A percentile compares a stretch with the other conserved stretches of the same genome.
These are phyloP conservation scores for Bombus affinis DNA, from an alignment of 1,140 invertebrate genomes.

Conservation along the genomic window DNA sequence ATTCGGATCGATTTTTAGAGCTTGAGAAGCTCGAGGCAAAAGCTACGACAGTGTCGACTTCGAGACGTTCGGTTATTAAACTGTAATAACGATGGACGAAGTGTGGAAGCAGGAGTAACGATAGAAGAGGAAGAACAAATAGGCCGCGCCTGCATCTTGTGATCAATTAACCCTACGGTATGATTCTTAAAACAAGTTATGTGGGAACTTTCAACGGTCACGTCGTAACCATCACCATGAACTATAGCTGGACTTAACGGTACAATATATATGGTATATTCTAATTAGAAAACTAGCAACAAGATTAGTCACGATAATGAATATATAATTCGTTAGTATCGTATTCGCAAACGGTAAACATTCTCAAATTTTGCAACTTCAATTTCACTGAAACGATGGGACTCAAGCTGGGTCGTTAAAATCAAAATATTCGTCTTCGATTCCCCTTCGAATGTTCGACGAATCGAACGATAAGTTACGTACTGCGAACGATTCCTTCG, in stretches of 20 bases:
- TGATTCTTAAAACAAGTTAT: not conserved
- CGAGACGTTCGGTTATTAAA: slow-evolving; percentile 70
- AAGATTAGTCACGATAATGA: not conserved
- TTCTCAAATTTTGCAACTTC: no score
- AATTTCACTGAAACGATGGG: not conserved
- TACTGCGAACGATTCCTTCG: slow-evolving; percentile 1
- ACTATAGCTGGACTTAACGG: no score
- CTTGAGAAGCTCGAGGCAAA: slow-evolving; percentile 54
- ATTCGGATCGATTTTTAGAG: not conserved
- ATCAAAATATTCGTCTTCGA: not conserved
- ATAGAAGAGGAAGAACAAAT: slow-evolving; percentile 30
- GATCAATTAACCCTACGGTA: slow-evolving; percentile 23
- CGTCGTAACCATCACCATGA: not conserved
- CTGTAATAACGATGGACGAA: slow-evolving; percentile 41
- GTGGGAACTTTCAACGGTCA: not conserved
- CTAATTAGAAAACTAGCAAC: not conserved
- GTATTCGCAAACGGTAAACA: not conserved
- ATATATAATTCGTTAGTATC: not conserved
- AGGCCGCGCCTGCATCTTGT: slow-evolving; percentile 41
- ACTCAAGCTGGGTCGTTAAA: not conserved
- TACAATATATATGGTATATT: no score
- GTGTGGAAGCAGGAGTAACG: not conserved
- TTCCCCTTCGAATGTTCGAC: not conserved
- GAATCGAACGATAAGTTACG: not conserved
- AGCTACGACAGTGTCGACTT: slow-evolving; percentile 53